A percentile compares a stretch with the other conserved stretches of the same genome.
Evolutionary conservation across 2,113 vertebrate species (phyloP).

Genomic region (Raphicerus campestris): DNA sequence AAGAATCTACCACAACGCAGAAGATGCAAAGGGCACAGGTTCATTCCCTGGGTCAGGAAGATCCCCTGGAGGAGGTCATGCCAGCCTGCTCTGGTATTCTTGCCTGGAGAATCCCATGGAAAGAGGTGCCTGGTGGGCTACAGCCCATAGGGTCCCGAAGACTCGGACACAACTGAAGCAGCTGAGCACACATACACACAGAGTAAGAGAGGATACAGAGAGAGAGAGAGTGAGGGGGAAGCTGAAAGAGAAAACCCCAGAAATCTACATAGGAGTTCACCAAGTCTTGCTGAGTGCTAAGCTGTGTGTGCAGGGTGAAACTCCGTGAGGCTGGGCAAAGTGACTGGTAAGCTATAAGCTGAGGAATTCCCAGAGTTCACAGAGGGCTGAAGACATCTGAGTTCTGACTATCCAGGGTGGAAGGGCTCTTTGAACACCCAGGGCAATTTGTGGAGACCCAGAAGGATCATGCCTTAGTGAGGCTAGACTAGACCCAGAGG

Average conservation of each 20-base stretch:
- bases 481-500: neutral
- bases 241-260: neutral
- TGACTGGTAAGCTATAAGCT: neutral
- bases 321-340: neutral
- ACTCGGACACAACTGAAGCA: neutral
- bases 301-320: neutral
- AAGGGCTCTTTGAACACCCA: neutral
- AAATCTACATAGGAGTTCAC: neutral
- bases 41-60: neutral
- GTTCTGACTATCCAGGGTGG: neutral
- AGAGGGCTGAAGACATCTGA: neutral
- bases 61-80: neutral
- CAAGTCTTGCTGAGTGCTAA: neutral
- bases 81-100: neutral
- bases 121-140: neutral
- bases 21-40: neutral
- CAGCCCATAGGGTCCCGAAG: neutral
- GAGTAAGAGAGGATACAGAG: too few species aligned
- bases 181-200: neutral
- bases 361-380: neutral
- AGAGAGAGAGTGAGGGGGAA: neutral
- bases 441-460: neutral
- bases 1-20: rapidly evolving
- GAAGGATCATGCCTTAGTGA: neutral
- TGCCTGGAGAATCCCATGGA: neutral